Percentiles rank a stretch among this genome's conserved stretches.
Conservation (phyloP, 2,797 vertebrate species). For the Oreortyx pictus region DNA sequence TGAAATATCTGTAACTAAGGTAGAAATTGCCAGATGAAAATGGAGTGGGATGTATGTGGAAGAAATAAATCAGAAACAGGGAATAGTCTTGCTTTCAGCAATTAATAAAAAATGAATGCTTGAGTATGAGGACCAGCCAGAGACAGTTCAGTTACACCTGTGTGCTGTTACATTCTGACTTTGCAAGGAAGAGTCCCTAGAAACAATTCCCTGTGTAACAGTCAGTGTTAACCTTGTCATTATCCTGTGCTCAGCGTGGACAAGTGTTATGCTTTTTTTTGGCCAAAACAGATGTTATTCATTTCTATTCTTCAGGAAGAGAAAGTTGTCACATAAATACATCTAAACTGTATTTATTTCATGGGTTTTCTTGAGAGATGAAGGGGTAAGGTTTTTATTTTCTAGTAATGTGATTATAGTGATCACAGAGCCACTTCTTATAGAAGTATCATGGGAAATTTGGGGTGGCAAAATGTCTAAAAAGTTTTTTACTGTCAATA, state of each 20-base stretch:
- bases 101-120: neutral
- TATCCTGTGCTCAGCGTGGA: neutral
- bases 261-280: neutral
- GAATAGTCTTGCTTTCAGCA: neutral
- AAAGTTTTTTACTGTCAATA: neutral
- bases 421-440: neutral
- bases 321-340: neutral
- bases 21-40: neutral
- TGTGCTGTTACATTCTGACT: neutral
- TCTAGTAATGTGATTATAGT: neutral
- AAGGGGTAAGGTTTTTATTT: neutral
- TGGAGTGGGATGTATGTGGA: accelerated
- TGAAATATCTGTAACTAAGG: neutral
- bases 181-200: neutral
- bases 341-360: neutral
- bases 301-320: neutral
- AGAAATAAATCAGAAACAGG: neutral
- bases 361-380: neutral
- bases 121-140: neutral
- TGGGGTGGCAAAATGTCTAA: neutral
- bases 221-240: accelerated
- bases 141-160: neutral
- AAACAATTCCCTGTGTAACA: neutral
- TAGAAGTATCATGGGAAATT: neutral
- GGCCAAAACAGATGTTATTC: neutral